These are phyloP conservation scores for Etheostoma spectabile DNA, from an alignment of 2,113 vertebrate genomes.

Conservation along the genomic window DNA sequence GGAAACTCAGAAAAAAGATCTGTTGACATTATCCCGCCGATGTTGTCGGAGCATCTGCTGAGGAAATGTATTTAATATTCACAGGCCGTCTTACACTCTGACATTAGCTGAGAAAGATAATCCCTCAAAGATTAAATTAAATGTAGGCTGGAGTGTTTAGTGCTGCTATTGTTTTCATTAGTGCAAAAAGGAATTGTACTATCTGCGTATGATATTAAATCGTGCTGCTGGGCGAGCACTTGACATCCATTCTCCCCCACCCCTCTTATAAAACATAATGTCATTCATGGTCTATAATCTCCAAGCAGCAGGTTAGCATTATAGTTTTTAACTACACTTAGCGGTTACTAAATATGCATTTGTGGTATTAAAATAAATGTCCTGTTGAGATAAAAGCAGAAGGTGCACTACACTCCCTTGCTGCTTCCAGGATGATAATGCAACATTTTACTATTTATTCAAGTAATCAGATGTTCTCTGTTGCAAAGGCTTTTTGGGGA, in stretches of 20 bases:
- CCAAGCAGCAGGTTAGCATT: slow-evolving; percentile 85
- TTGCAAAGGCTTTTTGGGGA: slow-evolving; percentile 37
- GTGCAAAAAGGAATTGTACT: slow-evolving; percentile 78
- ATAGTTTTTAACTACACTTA: slow-evolving; percentile 83
- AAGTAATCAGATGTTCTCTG: slow-evolving; percentile 48
- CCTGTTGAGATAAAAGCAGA: slow-evolving; percentile 82
- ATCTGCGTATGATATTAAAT: slow-evolving; percentile 66
- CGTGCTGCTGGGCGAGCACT: slow-evolving; percentile 44
- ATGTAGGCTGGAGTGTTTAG: slow-evolving; percentile 82
- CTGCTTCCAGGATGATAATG: slow-evolving; percentile 19
- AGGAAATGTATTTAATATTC: slow-evolving; percentile 84
- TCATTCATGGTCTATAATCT: slow-evolving; percentile 77
- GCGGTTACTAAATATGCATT: slow-evolving; percentile 78
- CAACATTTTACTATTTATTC: slow-evolving; percentile 54
- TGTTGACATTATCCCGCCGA: slow-evolving; percentile 80
- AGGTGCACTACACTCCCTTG: slow-evolving; percentile 68
- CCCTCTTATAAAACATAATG: slow-evolving; percentile 70
- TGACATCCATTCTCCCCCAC: slow-evolving; percentile 57
- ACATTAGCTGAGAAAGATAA: slow-evolving; percentile 82
- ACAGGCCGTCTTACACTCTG: slow-evolving; percentile 66
- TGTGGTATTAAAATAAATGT: slow-evolving; percentile 81
- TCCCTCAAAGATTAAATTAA: slow-evolving; percentile 85
- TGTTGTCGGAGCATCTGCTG: slow-evolving; percentile 78
- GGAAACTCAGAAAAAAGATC: slow-evolving; percentile 79
- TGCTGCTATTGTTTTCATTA: slow-evolving; percentile 84